Evolutionary conservation across 2,113 vertebrate genomes (phyloP).

Genomic region (Tupaia tana): DNA sequence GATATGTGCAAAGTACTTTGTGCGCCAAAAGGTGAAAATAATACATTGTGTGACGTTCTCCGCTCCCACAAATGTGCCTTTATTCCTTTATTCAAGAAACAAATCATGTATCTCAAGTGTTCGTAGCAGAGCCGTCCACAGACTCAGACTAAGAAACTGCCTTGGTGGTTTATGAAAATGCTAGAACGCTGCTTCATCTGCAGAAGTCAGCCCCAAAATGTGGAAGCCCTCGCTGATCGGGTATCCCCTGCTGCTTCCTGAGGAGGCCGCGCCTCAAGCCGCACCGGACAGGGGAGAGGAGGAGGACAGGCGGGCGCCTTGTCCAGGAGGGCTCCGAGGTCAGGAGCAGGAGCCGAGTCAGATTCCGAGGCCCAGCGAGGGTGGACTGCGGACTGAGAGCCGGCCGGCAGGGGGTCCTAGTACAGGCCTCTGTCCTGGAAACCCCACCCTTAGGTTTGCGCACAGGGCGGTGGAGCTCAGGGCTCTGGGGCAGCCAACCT

Average conservation of each 20-base stretch:
- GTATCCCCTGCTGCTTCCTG: background rate
- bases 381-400: background rate
- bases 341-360: background rate
- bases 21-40: background rate
- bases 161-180: background rate
- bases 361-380: background rate
- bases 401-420: background rate
- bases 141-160: background rate
- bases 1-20: background rate
- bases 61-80: background rate
- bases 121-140: background rate
- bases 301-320: background rate
- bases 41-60: background rate
- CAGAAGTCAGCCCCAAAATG: background rate
- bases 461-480: background rate
- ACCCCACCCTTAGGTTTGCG: background rate
- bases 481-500: background rate
- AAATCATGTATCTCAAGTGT: background rate
- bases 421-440: background rate
- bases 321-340: background rate
- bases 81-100: background rate
- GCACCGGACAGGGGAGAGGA: background rate
- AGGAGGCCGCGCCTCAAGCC: background rate
- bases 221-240: background rate
- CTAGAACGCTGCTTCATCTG: background rate